Evolutionary conservation across 2,888 invertebrate genomes (phyloP).

Genomic region (Tipula lateralis): DNA sequence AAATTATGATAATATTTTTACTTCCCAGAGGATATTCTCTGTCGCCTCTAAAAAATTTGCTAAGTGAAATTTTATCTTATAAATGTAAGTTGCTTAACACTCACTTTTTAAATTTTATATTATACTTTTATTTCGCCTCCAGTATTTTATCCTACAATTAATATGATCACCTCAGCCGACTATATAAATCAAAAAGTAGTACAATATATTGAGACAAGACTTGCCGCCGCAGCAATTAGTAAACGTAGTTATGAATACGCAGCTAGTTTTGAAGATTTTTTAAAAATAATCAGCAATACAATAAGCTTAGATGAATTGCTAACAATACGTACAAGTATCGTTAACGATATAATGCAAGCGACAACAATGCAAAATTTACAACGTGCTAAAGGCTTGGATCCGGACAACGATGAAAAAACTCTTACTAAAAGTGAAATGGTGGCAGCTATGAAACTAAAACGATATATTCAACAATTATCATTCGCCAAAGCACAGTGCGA

Average conservation of each 20-base stretch:
- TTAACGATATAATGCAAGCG: constrained; percentile 90
- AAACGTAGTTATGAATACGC: constrained; percentile 80
- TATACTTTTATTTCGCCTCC: neutral
- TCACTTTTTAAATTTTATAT: neutral
- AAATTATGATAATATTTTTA: constrained; percentile 73
- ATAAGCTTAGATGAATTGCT: constrained; percentile 77
- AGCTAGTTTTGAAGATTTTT: constrained; percentile 83
- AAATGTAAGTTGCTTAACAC: constrained; percentile 59
- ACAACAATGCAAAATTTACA: constrained; percentile 86
- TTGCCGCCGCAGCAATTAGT: constrained; percentile 71
- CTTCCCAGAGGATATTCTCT: constrained; percentile 76
- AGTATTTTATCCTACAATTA: constrained; percentile 71
- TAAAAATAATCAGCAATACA: constrained; percentile 75
- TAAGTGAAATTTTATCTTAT: constrained; percentile 78
- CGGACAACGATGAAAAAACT: constrained; percentile 49
- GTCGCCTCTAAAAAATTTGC: constrained; percentile 70
- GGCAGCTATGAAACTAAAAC: constrained; percentile 75
- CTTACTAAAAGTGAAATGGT: constrained; percentile 70
- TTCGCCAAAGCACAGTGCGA: constrained; percentile 79
- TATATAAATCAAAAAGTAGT: constrained; percentile 85
- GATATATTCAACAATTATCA: constrained; percentile 77
- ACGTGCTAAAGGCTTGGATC: constrained; percentile 66
- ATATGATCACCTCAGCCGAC: constrained; percentile 82
- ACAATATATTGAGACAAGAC: constrained; percentile 74
- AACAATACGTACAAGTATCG: constrained; percentile 77